Evolutionary conservation across 2,888 invertebrate genomes (phyloP).

Genomic region (Julus scandinavius): DNA sequence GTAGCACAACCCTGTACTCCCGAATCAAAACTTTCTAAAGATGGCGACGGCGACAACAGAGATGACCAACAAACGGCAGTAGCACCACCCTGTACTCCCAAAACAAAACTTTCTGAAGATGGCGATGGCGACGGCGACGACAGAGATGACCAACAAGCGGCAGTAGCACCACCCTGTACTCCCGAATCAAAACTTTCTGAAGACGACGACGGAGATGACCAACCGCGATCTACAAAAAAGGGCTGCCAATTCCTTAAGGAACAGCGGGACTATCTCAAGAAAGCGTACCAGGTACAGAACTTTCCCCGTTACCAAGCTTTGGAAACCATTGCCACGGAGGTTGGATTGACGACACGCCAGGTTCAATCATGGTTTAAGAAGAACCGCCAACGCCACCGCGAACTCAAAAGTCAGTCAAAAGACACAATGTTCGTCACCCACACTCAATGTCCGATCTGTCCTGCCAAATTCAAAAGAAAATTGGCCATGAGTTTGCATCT

Average conservation of each 20-base stretch:
- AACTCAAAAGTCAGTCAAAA: conserved; percentile 91
- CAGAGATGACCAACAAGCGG: conserved; percentile 70
- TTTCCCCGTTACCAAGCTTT: conserved; percentile 98
- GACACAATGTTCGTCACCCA: conserved; percentile 96
- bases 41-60: conserved; percentile 69
- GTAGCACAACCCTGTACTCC: conserved; percentile 61
- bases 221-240: conserved; percentile 91
- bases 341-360: conserved; percentile 94
- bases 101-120: conserved; percentile 68
- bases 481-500: conserved; percentile 94
- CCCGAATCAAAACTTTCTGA: conserved; percentile 68
- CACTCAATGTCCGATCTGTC: conserved; percentile 95
- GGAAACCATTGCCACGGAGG: conserved; percentile 95
- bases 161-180: conserved; percentile 60
- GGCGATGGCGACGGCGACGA: conserved; percentile 69
- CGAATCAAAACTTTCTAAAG: conserved; percentile 68
- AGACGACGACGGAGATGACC: conserved; percentile 70
- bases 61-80: conserved; percentile 70
- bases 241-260: conserved; percentile 95
- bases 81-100: conserved; percentile 63
- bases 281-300: conserved; percentile 97
- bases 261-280: conserved; percentile 96
- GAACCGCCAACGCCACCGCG: conserved; percentile 80
- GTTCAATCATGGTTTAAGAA: conserved; percentile 99
- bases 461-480: conserved; percentile 93